Base-by-base conservation (phyloP, 2,113 vertebrate genomes). In the Sapayoa aenigma region DNA sequence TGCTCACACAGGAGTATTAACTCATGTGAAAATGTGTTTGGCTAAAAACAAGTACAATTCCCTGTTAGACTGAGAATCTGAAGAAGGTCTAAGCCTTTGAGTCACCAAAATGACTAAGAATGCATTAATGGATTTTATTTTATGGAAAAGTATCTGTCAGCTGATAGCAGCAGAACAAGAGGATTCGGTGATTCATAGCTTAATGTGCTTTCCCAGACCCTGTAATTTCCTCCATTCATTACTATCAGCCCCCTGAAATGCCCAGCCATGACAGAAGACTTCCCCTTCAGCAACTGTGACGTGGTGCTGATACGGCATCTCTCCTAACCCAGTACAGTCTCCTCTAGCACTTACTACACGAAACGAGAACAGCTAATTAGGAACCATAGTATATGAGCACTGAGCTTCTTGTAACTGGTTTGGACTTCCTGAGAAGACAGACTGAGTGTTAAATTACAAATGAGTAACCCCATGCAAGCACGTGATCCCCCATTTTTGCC, bases 101-200 rank as follows among this genome's bases (percentile, higher is more conserved):
- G 78, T 87, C 94, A 95, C 65, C 68, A 50, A 84, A 82, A 87
- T 68, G 18, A 92, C 27, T 35, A 90, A 87, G 78, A 76, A 92
- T 3, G 1, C 2, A 0, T 46, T 90, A 93, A 83, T 12, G 6
- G 79, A 21, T 84, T 95, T 95, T 67, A 63, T 93, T 84, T 89
- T 31, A 89, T 0, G 1, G 69, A 75, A 90, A 81, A 85, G 24
- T 50, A 28, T 55, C 68, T 67, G 46, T 79, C 63, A 69, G 65
- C 33, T 95, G 82, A 79, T 65, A 96, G 46, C 24, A 84, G 55
- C 33, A 81, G 46, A 84, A 83, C 27, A 49, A 77, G 74, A 94
- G 47, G 50, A 81, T 78, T 92, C 17, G 3, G 37, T 87, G 94
- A 96, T 95, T 96, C 89, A 95, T 13, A 84, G 72, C 39, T 76